Conservation (phyloP, 2,113 vertebrate species). For the Alligator mississippiensis region DNA sequence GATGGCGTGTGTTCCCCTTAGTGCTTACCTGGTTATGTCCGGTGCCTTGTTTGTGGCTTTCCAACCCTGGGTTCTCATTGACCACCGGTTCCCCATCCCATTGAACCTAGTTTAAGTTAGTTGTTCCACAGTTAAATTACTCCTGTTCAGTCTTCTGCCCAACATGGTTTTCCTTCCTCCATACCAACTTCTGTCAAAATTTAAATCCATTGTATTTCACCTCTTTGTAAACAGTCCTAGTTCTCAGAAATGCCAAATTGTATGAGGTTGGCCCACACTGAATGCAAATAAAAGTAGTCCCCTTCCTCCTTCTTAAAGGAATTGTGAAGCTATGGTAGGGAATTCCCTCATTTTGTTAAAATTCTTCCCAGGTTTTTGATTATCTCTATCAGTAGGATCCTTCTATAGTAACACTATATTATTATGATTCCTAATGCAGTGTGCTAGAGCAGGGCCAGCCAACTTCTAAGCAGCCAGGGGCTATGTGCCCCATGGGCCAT, state of each 20-base stretch:
- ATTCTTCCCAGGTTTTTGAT: not conserved
- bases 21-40: too few species aligned
- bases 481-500: too few species aligned
- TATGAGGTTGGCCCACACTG: not conserved
- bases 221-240: not conserved
- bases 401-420: not conserved
- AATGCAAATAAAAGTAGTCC: not conserved
- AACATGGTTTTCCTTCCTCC: not conserved
- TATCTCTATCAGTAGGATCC: too few species aligned
- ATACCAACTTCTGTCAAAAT: not conserved
- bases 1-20: too few species aligned
- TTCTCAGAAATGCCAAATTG: not conserved
- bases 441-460: not conserved
- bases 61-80: too few species aligned
- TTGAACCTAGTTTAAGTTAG: not conserved
- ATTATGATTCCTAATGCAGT: too few species aligned
- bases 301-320: too few species aligned
- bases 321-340: not conserved
- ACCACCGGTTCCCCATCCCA: too few species aligned
- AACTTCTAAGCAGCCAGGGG: too few species aligned
- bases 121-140: not conserved
- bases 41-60: too few species aligned
- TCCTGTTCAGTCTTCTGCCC: not conserved
- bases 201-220: not conserved
- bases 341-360: not conserved